These are phyloP conservation scores for Andrena flavipes DNA, from an alignment of 2,888 invertebrate genomes.

Conservation along the genomic window DNA sequence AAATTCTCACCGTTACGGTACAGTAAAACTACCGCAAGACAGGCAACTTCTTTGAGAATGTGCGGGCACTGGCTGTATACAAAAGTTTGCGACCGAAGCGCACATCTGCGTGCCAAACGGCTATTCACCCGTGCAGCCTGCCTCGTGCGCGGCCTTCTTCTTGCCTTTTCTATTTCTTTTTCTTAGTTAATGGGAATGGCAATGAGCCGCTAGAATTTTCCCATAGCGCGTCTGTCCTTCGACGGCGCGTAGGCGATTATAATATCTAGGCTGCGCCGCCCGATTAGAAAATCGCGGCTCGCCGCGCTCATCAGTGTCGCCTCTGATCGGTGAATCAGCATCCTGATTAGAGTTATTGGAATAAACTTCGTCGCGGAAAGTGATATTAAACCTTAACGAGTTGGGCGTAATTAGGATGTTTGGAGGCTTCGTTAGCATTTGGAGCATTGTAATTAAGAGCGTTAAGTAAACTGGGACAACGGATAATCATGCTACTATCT, in stretches of 20 bases:
- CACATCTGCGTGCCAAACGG: conserved; percentile 63
- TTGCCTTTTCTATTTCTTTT: too few relatives aligned
- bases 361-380: not conserved
- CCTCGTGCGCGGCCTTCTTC: conserved; percentile 59
- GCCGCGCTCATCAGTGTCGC: not conserved
- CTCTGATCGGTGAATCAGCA: not conserved
- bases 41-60: conserved; percentile 66
- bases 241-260: not conserved
- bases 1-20: conserved; percentile 82
- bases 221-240: conserved; percentile 41
- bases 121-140: conserved; percentile 62
- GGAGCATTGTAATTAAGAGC: conserved; percentile 25
- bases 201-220: conserved; percentile 63
- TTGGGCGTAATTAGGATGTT: conserved; percentile 9
- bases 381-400: not conserved
- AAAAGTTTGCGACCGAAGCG: conserved; percentile 43
- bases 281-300: conserved; percentile 2
- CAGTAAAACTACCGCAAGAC: conserved; percentile 82
- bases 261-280: not conserved
- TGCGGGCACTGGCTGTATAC: conserved; percentile 48
- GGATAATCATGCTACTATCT: conserved; percentile 4
- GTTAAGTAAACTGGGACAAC: conserved; percentile 24
- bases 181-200: conserved; percentile 55
- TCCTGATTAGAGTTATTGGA: not conserved
- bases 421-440: conserved; percentile 14